phyloP scores from a whole-genome alignment of 2,888 invertebrate genomes.

The Hirtodrosophila cameraria region DNA sequence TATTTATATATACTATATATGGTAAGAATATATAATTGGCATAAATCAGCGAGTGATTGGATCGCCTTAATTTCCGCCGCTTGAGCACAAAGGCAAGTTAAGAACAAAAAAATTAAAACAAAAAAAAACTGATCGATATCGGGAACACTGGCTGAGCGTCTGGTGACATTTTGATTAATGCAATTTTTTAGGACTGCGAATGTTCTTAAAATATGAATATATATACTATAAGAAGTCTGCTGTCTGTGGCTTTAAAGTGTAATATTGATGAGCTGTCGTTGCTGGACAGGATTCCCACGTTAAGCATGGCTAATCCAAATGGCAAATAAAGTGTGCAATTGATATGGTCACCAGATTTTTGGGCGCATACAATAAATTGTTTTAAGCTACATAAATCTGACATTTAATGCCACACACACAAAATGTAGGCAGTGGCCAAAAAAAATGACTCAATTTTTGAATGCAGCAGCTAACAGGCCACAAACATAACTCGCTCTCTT shows the following conservation, averaged over 20 bases:
- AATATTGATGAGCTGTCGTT: conserved; percentile 45
- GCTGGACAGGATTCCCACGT: conserved; percentile 66
- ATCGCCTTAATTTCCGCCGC: conserved; percentile 64
- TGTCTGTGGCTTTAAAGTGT: conserved; percentile 55
- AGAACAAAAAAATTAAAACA: conserved; percentile 10
- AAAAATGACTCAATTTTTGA: conserved; percentile 74
- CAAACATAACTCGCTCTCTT: conserved; percentile 42
- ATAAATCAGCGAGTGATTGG: conserved; percentile 64
- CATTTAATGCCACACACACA: conserved; percentile 76
- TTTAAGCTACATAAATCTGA: conserved; percentile 73
- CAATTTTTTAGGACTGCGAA: conserved; percentile 28
- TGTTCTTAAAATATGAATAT: conserved; percentile 32
- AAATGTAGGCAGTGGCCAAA: conserved; percentile 42
- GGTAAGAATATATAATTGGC: conserved; percentile 48
- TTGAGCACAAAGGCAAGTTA: conserved; percentile 57
- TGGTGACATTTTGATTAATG: conserved; percentile 74
- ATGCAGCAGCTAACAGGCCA: conserved; percentile 48
- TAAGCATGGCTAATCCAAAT: conserved; percentile 55
- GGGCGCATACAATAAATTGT: conserved; percentile 57
- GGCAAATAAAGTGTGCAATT: conserved; percentile 71
- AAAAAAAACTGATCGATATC: conserved; percentile 53
- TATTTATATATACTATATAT: conserved; percentile 34
- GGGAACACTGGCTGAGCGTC: conserved; percentile 44
- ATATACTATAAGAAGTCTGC: conserved; percentile 7
- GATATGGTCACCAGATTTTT: conserved; percentile 61